phyloP scores from a whole-genome alignment of 2,888 invertebrate genomes.

The Eilema griseolum region DNA sequence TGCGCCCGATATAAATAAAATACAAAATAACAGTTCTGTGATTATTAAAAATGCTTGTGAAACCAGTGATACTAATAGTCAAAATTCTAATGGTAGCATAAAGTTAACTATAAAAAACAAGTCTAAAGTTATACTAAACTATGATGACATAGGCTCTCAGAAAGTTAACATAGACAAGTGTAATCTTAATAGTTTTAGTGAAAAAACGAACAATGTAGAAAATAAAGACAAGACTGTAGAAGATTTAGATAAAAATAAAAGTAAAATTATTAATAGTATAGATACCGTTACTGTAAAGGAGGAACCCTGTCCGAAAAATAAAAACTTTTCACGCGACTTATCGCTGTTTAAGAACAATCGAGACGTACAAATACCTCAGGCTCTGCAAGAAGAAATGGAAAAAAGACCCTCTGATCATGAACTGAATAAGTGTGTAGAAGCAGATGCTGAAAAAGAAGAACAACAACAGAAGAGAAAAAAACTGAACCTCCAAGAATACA shows the following conservation, averaged over 20 bases:
- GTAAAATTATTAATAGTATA: constrained; percentile 73
- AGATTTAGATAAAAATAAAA: constrained; percentile 72
- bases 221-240: constrained; percentile 67
- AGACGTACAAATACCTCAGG: constrained; percentile 75
- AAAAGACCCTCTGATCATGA: constrained; percentile 73
- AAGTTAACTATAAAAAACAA: constrained; percentile 86
- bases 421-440: constrained; percentile 53
- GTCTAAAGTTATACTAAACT: constrained; percentile 84
- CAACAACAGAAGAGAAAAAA: constrained; percentile 88
- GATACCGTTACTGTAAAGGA: constrained; percentile 64
- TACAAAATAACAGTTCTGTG: constrained; percentile 82
- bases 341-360: constrained; percentile 79
- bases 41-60: constrained; percentile 83
- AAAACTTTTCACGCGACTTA: constrained; percentile 81
- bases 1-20: constrained; percentile 67
- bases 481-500: constrained; percentile 93
- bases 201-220: constrained; percentile 65
- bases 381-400: constrained; percentile 64
- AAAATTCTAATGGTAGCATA: constrained; percentile 83
- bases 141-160: constrained; percentile 82
- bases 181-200: constrained; percentile 74
- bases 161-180: constrained; percentile 74
- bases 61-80: constrained; percentile 85
- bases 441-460: constrained; percentile 68
- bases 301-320: constrained; percentile 73